A percentile compares a stretch with the other conserved stretches of the same genome.
Evolutionary conservation across 2,113 vertebrate genomes (phyloP).

Genomic region (Sphyrna mokarran): DNA sequence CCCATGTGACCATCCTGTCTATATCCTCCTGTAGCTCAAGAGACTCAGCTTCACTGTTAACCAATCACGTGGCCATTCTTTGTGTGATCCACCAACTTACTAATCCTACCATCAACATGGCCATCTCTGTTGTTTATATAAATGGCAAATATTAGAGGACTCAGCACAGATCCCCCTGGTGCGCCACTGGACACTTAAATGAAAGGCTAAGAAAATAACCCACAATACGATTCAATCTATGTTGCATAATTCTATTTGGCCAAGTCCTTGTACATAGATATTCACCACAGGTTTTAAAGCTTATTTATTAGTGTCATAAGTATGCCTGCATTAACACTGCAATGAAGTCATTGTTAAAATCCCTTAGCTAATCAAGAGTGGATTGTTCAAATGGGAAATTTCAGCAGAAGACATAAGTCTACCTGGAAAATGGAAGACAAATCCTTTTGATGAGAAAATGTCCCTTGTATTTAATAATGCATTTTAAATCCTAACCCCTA

Average conservation of each 20-base stretch:
- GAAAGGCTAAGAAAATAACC: neutral
- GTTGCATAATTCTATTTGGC: neutral
- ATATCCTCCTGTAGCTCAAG: too few relatives aligned
- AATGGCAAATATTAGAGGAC: too few relatives aligned
- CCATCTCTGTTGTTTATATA: too few relatives aligned
- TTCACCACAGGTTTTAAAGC: neutral
- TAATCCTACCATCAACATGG: too few relatives aligned
- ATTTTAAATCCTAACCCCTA: neutral
- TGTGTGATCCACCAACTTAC: too few relatives aligned
- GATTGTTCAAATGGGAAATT: neutral
- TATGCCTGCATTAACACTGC: too few relatives aligned
- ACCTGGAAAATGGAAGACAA: neutral
- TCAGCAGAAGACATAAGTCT: neutral
- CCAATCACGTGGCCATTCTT: too few relatives aligned
- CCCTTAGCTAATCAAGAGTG: neutral
- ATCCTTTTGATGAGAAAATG: neutral
- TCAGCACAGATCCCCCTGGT: too few relatives aligned
- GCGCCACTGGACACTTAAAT: neutral
- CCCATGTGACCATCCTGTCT: too few relatives aligned
- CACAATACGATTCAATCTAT: neutral
- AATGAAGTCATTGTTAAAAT: too few relatives aligned
- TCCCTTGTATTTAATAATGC: neutral
- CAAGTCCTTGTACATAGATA: neutral
- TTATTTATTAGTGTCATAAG: too few relatives aligned
- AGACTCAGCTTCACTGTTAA: too few relatives aligned